phyloP scores from a whole-genome alignment of 2,797 vertebrate species.

The Enteromius anoplus region DNA sequence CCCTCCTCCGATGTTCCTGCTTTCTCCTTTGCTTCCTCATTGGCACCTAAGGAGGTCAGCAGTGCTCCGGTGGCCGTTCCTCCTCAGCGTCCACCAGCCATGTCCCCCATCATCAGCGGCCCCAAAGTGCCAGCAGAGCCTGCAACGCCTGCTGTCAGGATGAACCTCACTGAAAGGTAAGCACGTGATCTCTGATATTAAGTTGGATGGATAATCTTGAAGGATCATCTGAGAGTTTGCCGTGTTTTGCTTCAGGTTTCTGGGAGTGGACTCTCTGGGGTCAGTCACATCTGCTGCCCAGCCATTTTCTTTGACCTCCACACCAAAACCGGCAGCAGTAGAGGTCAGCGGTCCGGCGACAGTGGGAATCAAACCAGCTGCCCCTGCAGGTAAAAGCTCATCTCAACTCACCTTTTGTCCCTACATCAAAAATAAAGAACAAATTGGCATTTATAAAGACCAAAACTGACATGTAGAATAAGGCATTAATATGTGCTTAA shows the following conservation, averaged over 20 bases:
- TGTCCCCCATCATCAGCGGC: constrained; percentile 62
- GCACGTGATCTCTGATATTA: not conserved
- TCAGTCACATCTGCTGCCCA: constrained; percentile 56
- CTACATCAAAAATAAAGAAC: not conserved
- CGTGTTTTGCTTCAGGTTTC: constrained; percentile 75
- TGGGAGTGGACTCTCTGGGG: constrained; percentile 72
- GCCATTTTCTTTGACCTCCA: constrained; percentile 76
- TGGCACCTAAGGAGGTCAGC: constrained; percentile 37
- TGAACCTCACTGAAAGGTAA: constrained; percentile 91
- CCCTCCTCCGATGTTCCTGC: constrained; percentile 67
- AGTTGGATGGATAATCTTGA: not conserved
- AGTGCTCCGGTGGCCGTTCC: constrained; percentile 47
- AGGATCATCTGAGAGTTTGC: not conserved
- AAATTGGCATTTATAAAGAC: not conserved
- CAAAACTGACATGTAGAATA: not conserved
- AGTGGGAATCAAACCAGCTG: constrained; percentile 49
- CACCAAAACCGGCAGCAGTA: constrained; percentile 73
- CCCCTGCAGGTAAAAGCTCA: constrained; percentile 61
- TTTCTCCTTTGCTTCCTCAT: constrained; percentile 68
- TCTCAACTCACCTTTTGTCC: not conserved
- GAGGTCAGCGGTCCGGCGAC: constrained; percentile 64
- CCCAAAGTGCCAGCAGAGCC: constrained; percentile 67
- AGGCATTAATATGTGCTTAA: too few species aligned
- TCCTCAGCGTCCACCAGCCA: constrained; percentile 58
- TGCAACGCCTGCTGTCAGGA: constrained; percentile 77